Evolutionary conservation across 2,888 invertebrate genomes (phyloP).

Genomic region (Phytoseiulus persimilis): DNA sequence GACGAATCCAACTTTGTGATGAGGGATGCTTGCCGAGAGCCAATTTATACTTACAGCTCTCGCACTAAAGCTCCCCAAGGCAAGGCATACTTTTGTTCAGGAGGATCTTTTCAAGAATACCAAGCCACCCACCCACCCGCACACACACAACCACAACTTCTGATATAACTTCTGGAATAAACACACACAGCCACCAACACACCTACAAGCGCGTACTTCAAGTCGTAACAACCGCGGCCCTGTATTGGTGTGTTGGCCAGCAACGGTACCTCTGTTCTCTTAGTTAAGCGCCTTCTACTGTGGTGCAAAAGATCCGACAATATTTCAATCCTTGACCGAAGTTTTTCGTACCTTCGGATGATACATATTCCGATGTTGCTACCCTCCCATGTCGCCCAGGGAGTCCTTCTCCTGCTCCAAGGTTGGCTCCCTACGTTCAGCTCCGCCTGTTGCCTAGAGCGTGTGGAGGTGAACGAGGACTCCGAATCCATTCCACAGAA

Average conservation of each 20-base stretch:
- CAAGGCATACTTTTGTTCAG: not conserved
- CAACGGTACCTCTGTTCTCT: not conserved
- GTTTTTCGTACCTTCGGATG: not conserved
- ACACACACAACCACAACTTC: not conserved
- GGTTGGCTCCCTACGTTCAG: too few relatives aligned
- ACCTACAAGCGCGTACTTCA: too few relatives aligned
- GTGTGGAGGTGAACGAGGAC: too few relatives aligned
- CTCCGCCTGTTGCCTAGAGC: too few relatives aligned
- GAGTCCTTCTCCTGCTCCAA: too few relatives aligned
- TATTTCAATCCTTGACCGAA: not conserved
- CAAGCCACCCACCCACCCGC: not conserved
- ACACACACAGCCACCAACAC: not conserved
- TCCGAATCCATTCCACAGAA: too few relatives aligned
- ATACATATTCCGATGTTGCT: not conserved
- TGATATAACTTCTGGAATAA: constrained; percentile 5
- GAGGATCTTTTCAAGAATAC: not conserved
- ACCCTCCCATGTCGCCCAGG: not conserved
- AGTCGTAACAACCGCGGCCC: not conserved
- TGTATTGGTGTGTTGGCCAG: not conserved
- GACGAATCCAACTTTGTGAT: not conserved
- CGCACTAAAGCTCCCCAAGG: not conserved
- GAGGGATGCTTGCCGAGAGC: not conserved
- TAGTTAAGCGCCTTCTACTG: not conserved
- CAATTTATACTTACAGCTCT: not conserved
- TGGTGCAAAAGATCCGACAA: not conserved